Conservation (phyloP, 2,888 invertebrate species). For the Rhamphomyia laevipes region DNA sequence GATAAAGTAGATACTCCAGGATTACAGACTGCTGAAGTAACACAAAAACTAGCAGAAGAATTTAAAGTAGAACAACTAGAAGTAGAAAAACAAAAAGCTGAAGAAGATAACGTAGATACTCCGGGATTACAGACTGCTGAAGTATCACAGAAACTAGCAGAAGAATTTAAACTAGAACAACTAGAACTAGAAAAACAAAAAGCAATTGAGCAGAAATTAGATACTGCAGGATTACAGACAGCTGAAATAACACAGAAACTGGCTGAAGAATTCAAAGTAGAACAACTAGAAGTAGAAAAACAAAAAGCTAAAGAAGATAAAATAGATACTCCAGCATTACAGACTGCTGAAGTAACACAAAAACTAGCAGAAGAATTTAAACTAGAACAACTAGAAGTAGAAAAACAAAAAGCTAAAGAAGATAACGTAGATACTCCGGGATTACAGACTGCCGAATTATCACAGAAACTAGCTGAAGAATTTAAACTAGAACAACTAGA, state of each 20-base stretch:
- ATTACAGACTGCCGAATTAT: background rate
- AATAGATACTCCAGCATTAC: background rate
- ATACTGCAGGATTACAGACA: background rate
- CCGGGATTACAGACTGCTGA: too few species aligned
- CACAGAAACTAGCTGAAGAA: background rate
- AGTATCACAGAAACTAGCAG: too few species aligned
- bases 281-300: too few species aligned
- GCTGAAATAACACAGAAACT: background rate
- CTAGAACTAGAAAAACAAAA: too few species aligned
- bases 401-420: too few species aligned
- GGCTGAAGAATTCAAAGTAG: background rate
- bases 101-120: background rate
- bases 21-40: background rate
- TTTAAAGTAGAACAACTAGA: constrained; percentile 4
- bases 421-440: background rate
- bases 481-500: background rate
- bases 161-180: background rate
- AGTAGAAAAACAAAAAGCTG: background rate
- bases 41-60: background rate
- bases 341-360: background rate
- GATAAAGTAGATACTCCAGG: constrained; percentile 8
- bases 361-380: background rate
- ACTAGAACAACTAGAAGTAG: background rate
- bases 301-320: background rate
- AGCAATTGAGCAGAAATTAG: too few species aligned